Base-by-base conservation (phyloP, 2,113 vertebrate species). In the Paramormyrops kingsleyae region DNA sequence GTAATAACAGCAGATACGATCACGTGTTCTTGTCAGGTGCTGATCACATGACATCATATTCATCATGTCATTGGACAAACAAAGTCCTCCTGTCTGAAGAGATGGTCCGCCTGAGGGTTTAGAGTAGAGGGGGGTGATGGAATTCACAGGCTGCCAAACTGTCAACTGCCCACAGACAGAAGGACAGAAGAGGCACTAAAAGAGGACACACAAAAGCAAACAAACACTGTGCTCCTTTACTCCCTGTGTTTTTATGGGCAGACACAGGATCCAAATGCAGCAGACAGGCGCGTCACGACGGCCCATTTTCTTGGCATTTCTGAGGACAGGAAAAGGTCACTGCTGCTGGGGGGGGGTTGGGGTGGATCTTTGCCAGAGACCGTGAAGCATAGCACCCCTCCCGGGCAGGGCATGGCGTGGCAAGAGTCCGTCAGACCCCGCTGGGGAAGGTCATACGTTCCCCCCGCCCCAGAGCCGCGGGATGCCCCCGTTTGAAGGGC, bases 301-400 rank as follows among this genome's bases (percentile, higher is more conserved):
- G 90, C 88, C 91, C 90, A 89, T 50, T 93, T 92, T 85, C 83
- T 59, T 91, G 91, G 83, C 87, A 93, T 92, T 92, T 90, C 87
- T n/a, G 44, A 31, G 77, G 17, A 80, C 46, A 46, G 59, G 87
- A 59, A 74, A 86, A 88, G 90, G 87, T 90, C 90, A 85, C 74
- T 49, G 62, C 42, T 77, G 62, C 83, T 89, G 74, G 90, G 53
- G 87, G 39, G 0, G 5, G 50, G 50, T 83, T 70, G 89, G 62
- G 88, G 62, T 42, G 9, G 7, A 44, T n/a, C 24, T 88, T 87
- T 83, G 49, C 88, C 88, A 44, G 1, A n/a, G 52, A 77, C 39
- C 47, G 52, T 80, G 90, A 86, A 83, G 31, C 77, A 21, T 15
- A 44, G 77, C 77, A 21, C 19, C 39, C 19, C 77, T 83, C 42